A percentile compares a stretch with the other conserved stretches of the same genome.
phyloP scores from a whole-genome alignment of 2,888 invertebrate species.

The Argyra leucocephala region DNA sequence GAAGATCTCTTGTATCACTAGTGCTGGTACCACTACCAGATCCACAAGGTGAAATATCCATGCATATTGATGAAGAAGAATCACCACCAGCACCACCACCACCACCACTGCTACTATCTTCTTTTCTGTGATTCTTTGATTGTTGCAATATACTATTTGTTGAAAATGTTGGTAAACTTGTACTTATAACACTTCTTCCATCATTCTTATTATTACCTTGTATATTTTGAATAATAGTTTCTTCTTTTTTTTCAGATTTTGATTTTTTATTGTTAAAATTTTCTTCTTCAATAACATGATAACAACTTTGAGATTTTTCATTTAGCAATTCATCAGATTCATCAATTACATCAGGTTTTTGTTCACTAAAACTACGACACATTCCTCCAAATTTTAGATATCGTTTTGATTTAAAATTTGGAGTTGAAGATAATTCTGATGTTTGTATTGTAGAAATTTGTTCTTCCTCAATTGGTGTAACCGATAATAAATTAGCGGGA shows the following conservation, averaged over 20 bases:
- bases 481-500: neutral
- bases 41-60: neutral
- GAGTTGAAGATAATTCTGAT: neutral
- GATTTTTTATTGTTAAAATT: neutral
- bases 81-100: neutral
- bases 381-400: neutral
- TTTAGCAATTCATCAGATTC: neutral
- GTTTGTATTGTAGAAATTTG: neutral
- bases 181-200: neutral
- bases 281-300: neutral
- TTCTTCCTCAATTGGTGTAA: too few species aligned
- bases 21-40: neutral
- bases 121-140: neutral
- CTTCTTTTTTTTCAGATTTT: neutral
- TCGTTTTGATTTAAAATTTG: neutral
- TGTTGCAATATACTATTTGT: neutral
- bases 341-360: neutral
- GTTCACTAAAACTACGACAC: constrained; percentile 8
- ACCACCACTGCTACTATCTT: neutral
- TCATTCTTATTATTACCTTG: neutral
- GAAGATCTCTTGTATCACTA: neutral
- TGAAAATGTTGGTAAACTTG: constrained; percentile 4
- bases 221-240: neutral
- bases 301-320: constrained; percentile 6
- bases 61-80: neutral